phyloP scores from a whole-genome alignment of 2,113 vertebrate species.

The Chloroceryle aenea region DNA sequence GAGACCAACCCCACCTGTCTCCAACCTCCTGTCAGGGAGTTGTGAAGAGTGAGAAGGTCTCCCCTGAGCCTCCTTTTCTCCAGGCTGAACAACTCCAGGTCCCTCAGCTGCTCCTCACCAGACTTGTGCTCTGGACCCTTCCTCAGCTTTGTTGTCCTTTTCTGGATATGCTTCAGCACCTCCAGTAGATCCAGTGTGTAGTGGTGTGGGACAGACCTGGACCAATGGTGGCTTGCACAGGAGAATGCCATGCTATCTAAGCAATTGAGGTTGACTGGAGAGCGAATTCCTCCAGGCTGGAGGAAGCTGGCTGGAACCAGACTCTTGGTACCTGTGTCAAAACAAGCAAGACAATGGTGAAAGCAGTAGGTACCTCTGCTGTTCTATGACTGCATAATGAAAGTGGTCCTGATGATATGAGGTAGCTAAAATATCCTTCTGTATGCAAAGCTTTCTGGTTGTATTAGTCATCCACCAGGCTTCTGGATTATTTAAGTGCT shows the following conservation, averaged over 20 bases:
- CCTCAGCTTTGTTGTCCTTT: no score
- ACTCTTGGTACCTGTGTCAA: neutral
- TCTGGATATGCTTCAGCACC: no score
- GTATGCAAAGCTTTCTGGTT: neutral
- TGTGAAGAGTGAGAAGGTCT: no score
- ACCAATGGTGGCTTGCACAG: neutral
- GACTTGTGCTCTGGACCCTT: no score
- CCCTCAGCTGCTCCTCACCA: no score
- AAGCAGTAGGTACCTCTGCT: neutral
- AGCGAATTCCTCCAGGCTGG: neutral
- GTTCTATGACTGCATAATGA: neutral
- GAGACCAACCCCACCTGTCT: no score
- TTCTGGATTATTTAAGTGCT: slow-evolving; percentile 48
- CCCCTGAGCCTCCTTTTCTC: no score
- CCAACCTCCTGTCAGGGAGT: no score
- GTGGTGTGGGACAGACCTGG: neutral
- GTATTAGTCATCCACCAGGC: slow-evolving; percentile 59
- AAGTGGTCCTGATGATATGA: neutral
- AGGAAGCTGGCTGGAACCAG: neutral
- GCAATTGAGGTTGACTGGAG: neutral
- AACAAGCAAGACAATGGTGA: neutral
- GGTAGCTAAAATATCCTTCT: slow-evolving; percentile 18
- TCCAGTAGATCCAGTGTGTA: neutral
- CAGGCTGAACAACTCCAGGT: no score
- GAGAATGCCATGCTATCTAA: accelerated